Percentiles rank a stretch among this genome's conserved stretches.
phyloP scores from a whole-genome alignment of 2,113 vertebrate species.

The Scomber colias region DNA sequence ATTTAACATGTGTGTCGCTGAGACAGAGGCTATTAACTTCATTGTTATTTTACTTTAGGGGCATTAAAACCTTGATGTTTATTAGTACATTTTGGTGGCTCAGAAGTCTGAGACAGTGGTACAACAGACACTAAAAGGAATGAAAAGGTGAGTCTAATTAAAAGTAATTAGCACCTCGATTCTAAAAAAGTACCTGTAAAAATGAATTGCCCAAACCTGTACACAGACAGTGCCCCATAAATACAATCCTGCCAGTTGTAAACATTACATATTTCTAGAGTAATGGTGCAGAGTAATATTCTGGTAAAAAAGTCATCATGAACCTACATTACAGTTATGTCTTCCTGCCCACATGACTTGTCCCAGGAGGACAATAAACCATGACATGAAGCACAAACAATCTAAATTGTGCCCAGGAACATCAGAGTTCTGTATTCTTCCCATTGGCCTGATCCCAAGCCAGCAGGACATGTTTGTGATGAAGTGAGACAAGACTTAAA shows the following conservation, averaged over 20 bases:
- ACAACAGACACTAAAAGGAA: not conserved
- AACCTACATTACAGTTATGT: not conserved
- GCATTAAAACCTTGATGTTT: not conserved
- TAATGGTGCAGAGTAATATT: not conserved
- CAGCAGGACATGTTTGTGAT: conserved; percentile 10
- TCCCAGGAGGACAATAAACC: not conserved
- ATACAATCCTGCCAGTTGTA: not conserved
- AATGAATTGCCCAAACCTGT: conserved; percentile 22
- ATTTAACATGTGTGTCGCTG: not conserved
- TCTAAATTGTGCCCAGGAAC: not conserved
- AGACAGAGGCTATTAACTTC: not conserved
- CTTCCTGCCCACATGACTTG: not conserved
- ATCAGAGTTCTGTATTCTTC: not conserved
- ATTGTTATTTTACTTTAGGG: not conserved
- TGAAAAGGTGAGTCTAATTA: conserved; percentile 22
- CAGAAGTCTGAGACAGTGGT: not conserved
- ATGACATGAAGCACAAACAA: conserved; percentile 5
- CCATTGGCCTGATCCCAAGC: not conserved
- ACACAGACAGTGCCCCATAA: not conserved
- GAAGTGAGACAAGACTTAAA: conserved; percentile 13
- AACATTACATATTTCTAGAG: not conserved
- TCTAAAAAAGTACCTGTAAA: conserved; percentile 34
- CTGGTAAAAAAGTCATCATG: not conserved
- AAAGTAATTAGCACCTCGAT: conserved; percentile 37
- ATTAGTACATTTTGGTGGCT: conserved; percentile 14